Percentiles rank a stretch among this genome's conserved stretches.
These are phyloP conservation scores for Anniella stebbinsi DNA, from an alignment of 2,797 vertebrate species.

Conservation along the genomic window DNA sequence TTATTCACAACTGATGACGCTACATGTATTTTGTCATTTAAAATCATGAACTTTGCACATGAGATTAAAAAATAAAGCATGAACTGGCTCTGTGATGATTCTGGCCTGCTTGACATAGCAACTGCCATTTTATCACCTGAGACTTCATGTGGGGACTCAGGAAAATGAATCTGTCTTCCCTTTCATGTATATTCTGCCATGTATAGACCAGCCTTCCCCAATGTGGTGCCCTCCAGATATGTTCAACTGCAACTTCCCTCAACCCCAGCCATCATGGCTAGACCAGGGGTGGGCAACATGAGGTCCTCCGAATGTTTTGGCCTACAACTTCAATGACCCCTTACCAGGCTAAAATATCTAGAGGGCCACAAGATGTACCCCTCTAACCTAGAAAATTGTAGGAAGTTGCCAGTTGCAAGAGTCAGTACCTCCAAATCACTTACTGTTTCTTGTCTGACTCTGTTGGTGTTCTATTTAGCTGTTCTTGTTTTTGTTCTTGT, in stretches of 20 bases:
- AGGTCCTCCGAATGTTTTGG: too few relatives aligned
- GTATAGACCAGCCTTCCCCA: too few relatives aligned
- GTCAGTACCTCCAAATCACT: neutral
- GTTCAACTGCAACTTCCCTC: too few relatives aligned
- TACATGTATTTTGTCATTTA: neutral
- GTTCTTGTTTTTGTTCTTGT: neutral
- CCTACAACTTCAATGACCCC: too few relatives aligned
- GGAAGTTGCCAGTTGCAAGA: neutral
- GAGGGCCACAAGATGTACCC: too few relatives aligned
- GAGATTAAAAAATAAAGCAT: neutral
- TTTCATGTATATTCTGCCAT: neutral
- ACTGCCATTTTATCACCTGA: neutral
- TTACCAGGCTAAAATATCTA: too few relatives aligned
- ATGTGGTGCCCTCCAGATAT: too few relatives aligned
- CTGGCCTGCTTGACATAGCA: neutral
- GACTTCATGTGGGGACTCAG: neutral
- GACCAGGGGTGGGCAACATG: too few relatives aligned
- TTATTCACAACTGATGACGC: neutral
- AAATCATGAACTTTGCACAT: neutral
- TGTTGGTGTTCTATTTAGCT: neutral
- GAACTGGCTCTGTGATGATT: neutral
- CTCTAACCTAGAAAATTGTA: neutral
- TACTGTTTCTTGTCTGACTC: neutral
- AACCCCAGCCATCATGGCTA: too few relatives aligned
- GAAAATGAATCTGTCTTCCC: neutral